Evolutionary conservation across 2,888 invertebrate genomes (phyloP).

Genomic region (Chironomus riparius): DNA sequence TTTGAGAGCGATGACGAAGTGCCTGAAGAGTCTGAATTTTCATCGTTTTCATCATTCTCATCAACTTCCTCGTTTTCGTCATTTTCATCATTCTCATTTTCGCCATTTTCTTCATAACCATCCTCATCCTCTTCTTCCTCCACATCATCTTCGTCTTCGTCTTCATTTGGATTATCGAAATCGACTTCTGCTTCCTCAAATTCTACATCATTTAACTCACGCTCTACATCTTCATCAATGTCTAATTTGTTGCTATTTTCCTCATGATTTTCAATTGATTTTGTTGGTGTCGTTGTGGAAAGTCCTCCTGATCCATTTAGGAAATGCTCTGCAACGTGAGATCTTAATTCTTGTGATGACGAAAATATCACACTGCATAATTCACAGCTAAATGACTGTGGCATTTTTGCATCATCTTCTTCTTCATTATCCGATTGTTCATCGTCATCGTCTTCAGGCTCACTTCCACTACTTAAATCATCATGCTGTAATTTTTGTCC

Average conservation of each 20-base stretch:
- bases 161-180: background rate
- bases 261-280: background rate
- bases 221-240: conserved; percentile 18
- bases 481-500: background rate
- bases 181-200: conserved; percentile 7
- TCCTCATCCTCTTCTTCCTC: conserved; percentile 2
- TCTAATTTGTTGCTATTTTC: conserved; percentile 9
- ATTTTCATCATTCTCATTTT: background rate
- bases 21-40: background rate
- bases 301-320: conserved; percentile 34
- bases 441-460: conserved; percentile 32
- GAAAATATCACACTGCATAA: conserved; percentile 41
- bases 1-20: background rate
- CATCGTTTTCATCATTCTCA: conserved; percentile 6
- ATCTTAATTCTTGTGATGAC: conserved; percentile 39
- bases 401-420: conserved; percentile 29
- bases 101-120: too few species aligned
- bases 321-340: conserved; percentile 42
- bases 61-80: background rate
- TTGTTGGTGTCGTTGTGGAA: background rate
- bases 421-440: conserved; percentile 31
- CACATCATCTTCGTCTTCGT: background rate
- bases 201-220: conserved; percentile 25
- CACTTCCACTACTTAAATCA: background rate
- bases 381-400: conserved; percentile 34